Base-by-base conservation (phyloP, 2,888 invertebrate species). In the Endomychus coccineus region DNA sequence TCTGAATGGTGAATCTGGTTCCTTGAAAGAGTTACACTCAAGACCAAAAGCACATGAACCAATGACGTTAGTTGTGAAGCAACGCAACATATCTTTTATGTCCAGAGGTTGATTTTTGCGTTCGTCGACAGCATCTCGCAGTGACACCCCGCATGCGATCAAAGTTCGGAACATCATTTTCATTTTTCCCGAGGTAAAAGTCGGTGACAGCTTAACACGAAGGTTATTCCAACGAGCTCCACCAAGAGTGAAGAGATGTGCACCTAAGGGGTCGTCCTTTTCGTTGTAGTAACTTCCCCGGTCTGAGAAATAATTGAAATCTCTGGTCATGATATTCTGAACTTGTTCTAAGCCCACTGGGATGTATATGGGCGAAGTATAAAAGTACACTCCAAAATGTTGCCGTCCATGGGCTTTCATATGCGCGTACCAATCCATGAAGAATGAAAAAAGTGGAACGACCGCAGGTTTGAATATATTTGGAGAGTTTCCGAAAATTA, bases 171-270 rank as follows among this genome's bases (percentile, higher is more conserved):
- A n/a, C n/a, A n/a, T n/a, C n/a, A n/a, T n/a, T n/a, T n/a, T n/a
- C n/a, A n/a, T n/a, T n/a, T n/a, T n/a, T n/a, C n/a, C 76, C 0
- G 77, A 69, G 0, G 79, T 72, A 48, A 81, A 82, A 0, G 74
- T 70, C 0, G 79, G 75, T 1, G 78, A 71, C 49, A 81, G 59
- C 27, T 49, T 48, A 4, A 34, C 38, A 12, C 47, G 24, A 3
- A 49, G 23, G 21, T 46, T 45, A 11, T 36, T 42, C 49, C 49
- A 49, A 36, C 42, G 45, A 11, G 31, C 23, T 7, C 47, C 49
- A 2, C 46, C 46, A 13, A 49, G 24, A 5, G 43, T 24, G 17
- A 47, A 43, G 1, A 80, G 52, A 51, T 73, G 72, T 1, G 64
- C 71, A 1, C 74, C 69, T 15, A 78, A 44, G 0, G 71, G 74